Evolutionary conservation across 1,140 invertebrate species (phyloP), one percentile per base, ranked within the genome.

Genomic region (Leptinotarsa lineolata): DNA sequence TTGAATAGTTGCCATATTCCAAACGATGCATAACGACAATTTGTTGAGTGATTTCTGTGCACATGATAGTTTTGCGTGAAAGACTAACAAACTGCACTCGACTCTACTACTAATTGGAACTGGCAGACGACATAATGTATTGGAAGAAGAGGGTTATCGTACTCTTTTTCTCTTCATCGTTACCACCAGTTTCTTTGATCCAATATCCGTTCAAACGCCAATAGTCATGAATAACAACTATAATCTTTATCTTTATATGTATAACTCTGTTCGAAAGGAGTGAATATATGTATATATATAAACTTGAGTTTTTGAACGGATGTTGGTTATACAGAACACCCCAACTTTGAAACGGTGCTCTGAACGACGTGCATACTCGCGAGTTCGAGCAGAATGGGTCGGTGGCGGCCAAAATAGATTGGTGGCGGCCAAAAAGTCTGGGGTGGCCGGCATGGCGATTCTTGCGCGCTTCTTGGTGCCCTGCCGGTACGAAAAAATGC

Each of bases 381-480:
- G 74, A 67, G 74, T n/a, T 63, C 48, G 73, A 75, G 79, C 79
- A 81, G 79, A 81, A 81, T 82, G 81, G 79, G 79, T 81, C 77
- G 80, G 78, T 74, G 77, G 80, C 79, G 71, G 69, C 71, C 63
- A 66, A 72, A 45, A 63, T 82, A 80, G 78, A 78, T 81, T 77
- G 80, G 78, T 74, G 77, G 80, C 79, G 71, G 69, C 71, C 63
- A 66, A 64, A 45, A 63, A 63, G 74, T 72, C 70, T 75, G 74
- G 78, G 74, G 63, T 72, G 78, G 80, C 79, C 77, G 78, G 74
- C 76, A 78, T 79, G 76, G 76, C 74, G 74, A 46, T 76, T 79
- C 76, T 78, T 78, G 76, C 79, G 76, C 80, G 79, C 80, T 82
- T 82, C 80, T 83, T 83, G 81, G 82, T 83, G 81, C 81, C 81